Conservation (phyloP, 2,113 vertebrate species). For the Upupa epops region DNA sequence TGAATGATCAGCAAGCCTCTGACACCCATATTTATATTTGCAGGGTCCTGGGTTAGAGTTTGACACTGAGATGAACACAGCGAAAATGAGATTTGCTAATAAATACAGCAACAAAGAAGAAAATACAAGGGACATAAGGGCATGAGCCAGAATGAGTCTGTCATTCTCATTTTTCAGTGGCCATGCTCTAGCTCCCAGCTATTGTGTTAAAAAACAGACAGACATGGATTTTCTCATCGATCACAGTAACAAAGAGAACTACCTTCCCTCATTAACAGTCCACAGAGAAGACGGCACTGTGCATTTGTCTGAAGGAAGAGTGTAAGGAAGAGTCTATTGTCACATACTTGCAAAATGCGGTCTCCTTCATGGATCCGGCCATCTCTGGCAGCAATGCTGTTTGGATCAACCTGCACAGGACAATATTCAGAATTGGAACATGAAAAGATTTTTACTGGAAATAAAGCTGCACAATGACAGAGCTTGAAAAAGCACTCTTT, state of each 20-base stretch:
- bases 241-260: constrained; percentile 58
- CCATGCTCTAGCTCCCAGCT: constrained; percentile 16
- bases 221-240: constrained; percentile 64
- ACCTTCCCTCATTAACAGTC: constrained; percentile 46
- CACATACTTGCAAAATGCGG: constrained; percentile 91
- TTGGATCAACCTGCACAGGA: constrained; percentile 85
- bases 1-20: constrained; percentile 32
- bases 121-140: constrained; percentile 38
- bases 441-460: background rate
- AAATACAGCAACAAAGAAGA: constrained; percentile 38
- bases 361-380: constrained; percentile 95
- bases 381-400: constrained; percentile 93
- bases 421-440: background rate
- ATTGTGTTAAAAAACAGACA: constrained; percentile 64
- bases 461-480: background rate
- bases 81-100: constrained; percentile 67
- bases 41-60: constrained; percentile 31
- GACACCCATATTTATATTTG: constrained; percentile 9
- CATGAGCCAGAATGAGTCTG: constrained; percentile 58
- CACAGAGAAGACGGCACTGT: background rate
- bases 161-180: constrained; percentile 59
- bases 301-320: background rate
- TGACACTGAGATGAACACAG: constrained; percentile 50
- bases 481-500: background rate
- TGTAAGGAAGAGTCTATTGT: constrained; percentile 11